A percentile compares a stretch with the other conserved stretches of the same genome.
Conservation (phyloP, 2,888 invertebrate genomes). For the Beris chalybata region DNA sequence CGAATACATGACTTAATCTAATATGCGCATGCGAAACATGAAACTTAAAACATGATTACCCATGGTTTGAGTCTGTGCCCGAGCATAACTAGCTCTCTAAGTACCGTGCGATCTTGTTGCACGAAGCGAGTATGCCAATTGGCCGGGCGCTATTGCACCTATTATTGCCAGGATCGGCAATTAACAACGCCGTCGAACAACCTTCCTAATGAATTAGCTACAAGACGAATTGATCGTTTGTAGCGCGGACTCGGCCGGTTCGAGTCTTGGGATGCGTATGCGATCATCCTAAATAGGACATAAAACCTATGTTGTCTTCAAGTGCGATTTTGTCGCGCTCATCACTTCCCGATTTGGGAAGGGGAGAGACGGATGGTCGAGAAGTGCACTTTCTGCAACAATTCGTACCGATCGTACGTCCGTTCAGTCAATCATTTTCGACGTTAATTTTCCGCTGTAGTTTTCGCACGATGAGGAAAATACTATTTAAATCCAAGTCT, state of each 20-base stretch:
- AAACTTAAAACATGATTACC: too few species aligned
- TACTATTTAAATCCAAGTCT: too few species aligned
- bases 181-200: constrained; percentile 25
- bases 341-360: neutral
- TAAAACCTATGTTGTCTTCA: constrained; percentile 10
- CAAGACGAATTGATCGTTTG: constrained; percentile 23
- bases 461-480: constrained; percentile 8
- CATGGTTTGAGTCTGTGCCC: too few species aligned
- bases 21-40: neutral
- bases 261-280: constrained; percentile 19
- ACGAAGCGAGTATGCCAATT: constrained; percentile 21
- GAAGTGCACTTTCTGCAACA: neutral
- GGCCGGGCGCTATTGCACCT: constrained; percentile 1
- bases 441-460: constrained; percentile 24
- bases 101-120: constrained; percentile 6
- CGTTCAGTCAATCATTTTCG: constrained; percentile 30
- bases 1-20: neutral
- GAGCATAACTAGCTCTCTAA: constrained; percentile 5
- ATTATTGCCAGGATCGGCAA: constrained; percentile 30
- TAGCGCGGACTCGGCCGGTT: constrained; percentile 1
- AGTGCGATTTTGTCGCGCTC: neutral
- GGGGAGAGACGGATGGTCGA: too few species aligned
- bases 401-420: constrained; percentile 3
- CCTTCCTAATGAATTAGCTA: constrained; percentile 19
- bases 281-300: constrained; percentile 17